Percentiles rank a stretch among this genome's conserved stretches.
Conservation (phyloP, 1,140 invertebrate genomes). For the Bathynomus jamesi region DNA sequence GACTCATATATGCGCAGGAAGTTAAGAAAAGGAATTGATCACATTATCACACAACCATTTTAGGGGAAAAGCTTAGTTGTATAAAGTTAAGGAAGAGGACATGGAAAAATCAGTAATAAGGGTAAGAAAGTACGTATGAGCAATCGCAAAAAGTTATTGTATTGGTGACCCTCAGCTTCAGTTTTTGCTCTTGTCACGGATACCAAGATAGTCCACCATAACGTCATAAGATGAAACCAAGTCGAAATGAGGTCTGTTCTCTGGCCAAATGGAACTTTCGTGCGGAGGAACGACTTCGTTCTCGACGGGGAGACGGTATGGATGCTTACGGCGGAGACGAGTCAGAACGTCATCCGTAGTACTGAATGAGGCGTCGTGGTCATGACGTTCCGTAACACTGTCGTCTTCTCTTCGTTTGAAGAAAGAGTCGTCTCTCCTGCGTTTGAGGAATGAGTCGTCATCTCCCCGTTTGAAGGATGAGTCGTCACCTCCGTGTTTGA, state of each 20-base stretch:
- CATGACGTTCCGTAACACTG: conserved; percentile 1
- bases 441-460: background rate
- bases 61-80: too few relatives aligned
- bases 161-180: too few relatives aligned
- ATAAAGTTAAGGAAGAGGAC: too few relatives aligned
- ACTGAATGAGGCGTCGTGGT: background rate
- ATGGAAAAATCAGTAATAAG: too few relatives aligned
- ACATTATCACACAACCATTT: too few relatives aligned
- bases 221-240: conserved; percentile 34
- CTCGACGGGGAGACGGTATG: conserved; percentile 27
- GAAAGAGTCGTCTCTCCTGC: background rate
- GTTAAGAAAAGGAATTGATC: too few relatives aligned
- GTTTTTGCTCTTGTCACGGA: conserved; percentile 2
- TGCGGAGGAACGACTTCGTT: conserved; percentile 21
- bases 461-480: background rate
- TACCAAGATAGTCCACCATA: conserved; percentile 30
- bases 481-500: background rate
- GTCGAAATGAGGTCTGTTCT: conserved; percentile 30
- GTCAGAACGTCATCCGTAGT: background rate
- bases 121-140: too few relatives aligned
- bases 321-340: conserved; percentile 19
- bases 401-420: background rate
- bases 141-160: too few relatives aligned
- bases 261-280: conserved; percentile 34
- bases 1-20: too few relatives aligned